Conservation (phyloP, 2,113 vertebrate species). For the Sceloporus undulatus region DNA sequence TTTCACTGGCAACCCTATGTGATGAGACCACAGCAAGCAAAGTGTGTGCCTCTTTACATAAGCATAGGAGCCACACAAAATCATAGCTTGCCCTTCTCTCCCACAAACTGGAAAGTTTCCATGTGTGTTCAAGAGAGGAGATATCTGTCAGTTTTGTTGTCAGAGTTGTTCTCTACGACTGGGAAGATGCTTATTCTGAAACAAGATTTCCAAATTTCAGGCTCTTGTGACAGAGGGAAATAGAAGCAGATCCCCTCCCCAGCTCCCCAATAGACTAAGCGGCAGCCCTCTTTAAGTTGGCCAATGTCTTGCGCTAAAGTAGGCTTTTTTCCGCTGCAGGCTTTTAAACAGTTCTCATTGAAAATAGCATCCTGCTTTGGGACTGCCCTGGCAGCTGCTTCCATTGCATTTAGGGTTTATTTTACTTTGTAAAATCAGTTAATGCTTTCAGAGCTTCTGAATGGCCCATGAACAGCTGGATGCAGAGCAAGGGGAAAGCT, state of each 20-base stretch:
- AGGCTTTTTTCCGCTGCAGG: slow-evolving; percentile 8
- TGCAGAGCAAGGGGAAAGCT: neutral
- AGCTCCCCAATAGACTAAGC: neutral
- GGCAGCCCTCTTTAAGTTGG: neutral
- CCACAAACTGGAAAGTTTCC: too few species aligned
- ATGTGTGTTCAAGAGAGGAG: too few species aligned
- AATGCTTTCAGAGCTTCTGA: slow-evolving; percentile 12
- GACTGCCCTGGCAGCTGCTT: neutral
- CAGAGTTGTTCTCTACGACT: too few species aligned
- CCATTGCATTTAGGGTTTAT: slow-evolving; percentile 24
- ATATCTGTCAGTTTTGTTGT: too few species aligned
- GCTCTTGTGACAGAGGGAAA: neutral
- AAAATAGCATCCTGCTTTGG: neutral
- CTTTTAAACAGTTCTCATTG: neutral
- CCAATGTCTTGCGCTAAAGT: too few species aligned
- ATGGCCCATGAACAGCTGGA: neutral
- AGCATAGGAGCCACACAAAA: too few species aligned
- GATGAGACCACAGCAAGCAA: too few species aligned
- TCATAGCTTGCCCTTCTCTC: too few species aligned
- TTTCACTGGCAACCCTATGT: too few species aligned
- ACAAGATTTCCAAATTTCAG: too few species aligned
- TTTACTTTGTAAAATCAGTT: neutral
- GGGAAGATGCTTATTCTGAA: too few species aligned
- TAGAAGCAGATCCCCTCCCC: slow-evolving; percentile 5
- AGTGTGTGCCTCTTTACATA: too few species aligned